Evolutionary conservation across 2,888 invertebrate genomes (phyloP), one percentile per base, ranked within the genome.

Genomic region (Rugalucina vietnamica): DNA sequence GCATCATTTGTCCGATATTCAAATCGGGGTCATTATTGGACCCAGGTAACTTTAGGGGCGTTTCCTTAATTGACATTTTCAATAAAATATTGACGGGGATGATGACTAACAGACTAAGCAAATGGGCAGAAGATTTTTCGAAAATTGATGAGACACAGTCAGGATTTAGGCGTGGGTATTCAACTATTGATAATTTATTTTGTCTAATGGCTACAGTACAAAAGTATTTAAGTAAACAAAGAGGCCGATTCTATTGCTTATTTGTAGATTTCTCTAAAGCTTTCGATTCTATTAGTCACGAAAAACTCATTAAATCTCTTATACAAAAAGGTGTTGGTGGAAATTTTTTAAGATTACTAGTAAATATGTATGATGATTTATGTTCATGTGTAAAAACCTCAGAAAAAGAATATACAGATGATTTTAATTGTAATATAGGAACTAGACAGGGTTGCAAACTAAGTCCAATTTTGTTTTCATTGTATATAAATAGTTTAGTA

Each of bases 391-490:
- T 54, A n/a, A 21, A 54, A 54, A 54, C 54, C 4, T 54, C 54
- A 14, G 54, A 54, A 4, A 54, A 54, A 5, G n/a, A 18, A 18
- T 54, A 29, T 29, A 60, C 60, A 27, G 29, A 60, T 36, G 12
- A n/a, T 34, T 73, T 73, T 73, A 21, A 21, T 21, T 74, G 74
- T 74, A 74, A 74, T 32, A 74, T 50, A 5, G 50, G 74, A n/a
- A 50, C 54, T 0, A 27, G 74, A 49, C 74, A 74, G 32, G 74
- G 74, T 10, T 27, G 50, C 24, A 34, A 54, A 21, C 24, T 36
- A 21, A 34, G 34, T 49, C 57, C 34, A 14, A 54, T 57, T 34
- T 29, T 75, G 5, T 75, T 75, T 34, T 36, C 36, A 24, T 21
- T 75, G 8, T 75, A 54, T 34, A 57, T 75, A 54, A 57, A 75